phyloP scores from a whole-genome alignment of 2,113 vertebrate genomes.

The Gymnogyps californianus region DNA sequence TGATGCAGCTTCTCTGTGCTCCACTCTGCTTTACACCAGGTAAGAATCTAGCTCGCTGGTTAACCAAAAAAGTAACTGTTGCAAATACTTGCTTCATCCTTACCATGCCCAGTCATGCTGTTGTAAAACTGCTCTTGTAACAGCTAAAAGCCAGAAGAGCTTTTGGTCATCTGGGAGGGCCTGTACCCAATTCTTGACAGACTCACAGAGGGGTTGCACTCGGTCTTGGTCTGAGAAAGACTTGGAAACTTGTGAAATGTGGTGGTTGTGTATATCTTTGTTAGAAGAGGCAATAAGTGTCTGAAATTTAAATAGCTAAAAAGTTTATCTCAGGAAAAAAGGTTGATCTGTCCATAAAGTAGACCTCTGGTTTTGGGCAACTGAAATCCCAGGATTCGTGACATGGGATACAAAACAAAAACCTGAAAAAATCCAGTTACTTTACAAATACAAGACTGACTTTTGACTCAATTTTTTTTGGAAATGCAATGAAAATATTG shows the following conservation, averaged over 20 bases:
- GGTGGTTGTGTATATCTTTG: neutral
- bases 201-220: neutral
- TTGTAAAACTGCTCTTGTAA: neutral
- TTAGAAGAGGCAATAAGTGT: neutral
- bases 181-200: neutral
- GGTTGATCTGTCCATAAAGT: neutral
- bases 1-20: neutral
- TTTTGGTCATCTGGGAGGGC: neutral
- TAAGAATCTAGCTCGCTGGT: neutral
- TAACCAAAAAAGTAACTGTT: neutral
- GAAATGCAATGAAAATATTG: neutral
- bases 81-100: neutral
- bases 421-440: neutral
- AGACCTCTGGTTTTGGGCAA: neutral
- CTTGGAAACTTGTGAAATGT: neutral
- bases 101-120: neutral
- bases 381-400: neutral
- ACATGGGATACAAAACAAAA: neutral
- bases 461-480: neutral
- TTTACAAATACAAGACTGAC: neutral
- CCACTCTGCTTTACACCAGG: neutral
- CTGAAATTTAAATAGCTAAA: neutral
- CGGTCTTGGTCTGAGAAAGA: neutral
- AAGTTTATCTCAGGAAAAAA: neutral
- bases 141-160: neutral